Evolutionary conservation across 1,140 invertebrate genomes (phyloP).

Genomic region (Homarus americanus): DNA sequence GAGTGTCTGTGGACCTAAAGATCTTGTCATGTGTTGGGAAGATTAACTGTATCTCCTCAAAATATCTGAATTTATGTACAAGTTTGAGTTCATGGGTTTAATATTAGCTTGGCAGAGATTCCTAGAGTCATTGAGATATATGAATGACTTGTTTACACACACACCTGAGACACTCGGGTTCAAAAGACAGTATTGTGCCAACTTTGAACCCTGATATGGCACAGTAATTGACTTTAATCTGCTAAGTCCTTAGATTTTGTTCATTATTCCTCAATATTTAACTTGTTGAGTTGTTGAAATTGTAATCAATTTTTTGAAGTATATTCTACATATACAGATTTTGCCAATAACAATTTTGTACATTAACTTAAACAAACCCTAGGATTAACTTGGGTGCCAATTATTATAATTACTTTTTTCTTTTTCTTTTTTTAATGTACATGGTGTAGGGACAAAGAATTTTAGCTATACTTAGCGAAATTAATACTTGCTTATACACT

Average conservation of each 20-base stretch:
- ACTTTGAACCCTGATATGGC: too few relatives aligned
- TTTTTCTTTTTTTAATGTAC: slow-evolving; percentile 37
- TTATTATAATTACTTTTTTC: too few relatives aligned
- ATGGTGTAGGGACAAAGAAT: slow-evolving; percentile 60
- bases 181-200: too few relatives aligned
- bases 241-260: neutral
- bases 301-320: slow-evolving; percentile 7
- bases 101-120: too few relatives aligned
- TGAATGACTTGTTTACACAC: too few relatives aligned
- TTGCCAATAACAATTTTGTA: neutral
- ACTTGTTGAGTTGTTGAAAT: slow-evolving; percentile 24
- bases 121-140: too few relatives aligned
- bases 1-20: too few relatives aligned
- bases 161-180: too few relatives aligned
- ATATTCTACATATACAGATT: slow-evolving; percentile 11
- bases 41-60: too few relatives aligned
- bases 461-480: slow-evolving; percentile 37
- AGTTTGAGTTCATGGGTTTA: too few relatives aligned
- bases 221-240: neutral
- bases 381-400: slow-evolving; percentile 30
- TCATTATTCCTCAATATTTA: neutral
- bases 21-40: too few relatives aligned
- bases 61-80: too few relatives aligned
- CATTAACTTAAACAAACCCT: slow-evolving; percentile 19
- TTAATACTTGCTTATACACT: slow-evolving; percentile 15